phyloP scores from a whole-genome alignment of 1,140 invertebrate genomes.

The Hylaeus anthracinus region DNA sequence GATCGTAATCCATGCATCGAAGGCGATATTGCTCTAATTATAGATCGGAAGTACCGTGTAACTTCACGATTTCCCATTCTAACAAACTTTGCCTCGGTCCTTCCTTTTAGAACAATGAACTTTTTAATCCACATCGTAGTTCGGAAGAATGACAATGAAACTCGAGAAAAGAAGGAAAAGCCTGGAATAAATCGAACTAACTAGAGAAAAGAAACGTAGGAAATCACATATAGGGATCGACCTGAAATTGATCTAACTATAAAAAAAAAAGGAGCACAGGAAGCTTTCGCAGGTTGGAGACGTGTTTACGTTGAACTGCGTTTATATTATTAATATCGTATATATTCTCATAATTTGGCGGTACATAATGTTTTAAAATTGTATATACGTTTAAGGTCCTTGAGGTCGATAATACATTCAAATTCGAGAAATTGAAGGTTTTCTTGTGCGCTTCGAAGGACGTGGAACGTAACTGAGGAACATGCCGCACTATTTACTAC shows the following conservation, averaged over 20 bases:
- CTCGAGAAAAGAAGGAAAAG: not conserved
- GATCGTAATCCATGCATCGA: not conserved
- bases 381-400: slow-evolving; percentile 1
- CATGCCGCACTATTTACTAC: slow-evolving; percentile 29
- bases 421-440: slow-evolving; percentile 23
- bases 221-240: no score
- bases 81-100: not conserved
- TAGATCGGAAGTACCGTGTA: not conserved
- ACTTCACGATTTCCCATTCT: not conserved
- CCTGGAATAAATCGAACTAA: not conserved
- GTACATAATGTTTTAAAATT: slow-evolving; percentile 8
- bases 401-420: slow-evolving; percentile 19
- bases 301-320: not conserved
- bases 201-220: not conserved
- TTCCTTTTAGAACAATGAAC: not conserved
- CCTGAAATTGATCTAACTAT: not conserved
- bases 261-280: not conserved
- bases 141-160: slow-evolving; percentile 14
- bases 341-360: slow-evolving; percentile 41
- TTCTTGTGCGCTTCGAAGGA: slow-evolving; percentile 37
- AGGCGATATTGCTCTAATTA: slow-evolving; percentile 26
- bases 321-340: slow-evolving; percentile 27
- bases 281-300: not conserved
- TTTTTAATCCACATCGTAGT: slow-evolving; percentile 2
- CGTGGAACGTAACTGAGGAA: slow-evolving; percentile 31